These are phyloP conservation scores for Drosophila chauvacae DNA, from an alignment of 1,140 invertebrate species.

Conservation along the genomic window DNA sequence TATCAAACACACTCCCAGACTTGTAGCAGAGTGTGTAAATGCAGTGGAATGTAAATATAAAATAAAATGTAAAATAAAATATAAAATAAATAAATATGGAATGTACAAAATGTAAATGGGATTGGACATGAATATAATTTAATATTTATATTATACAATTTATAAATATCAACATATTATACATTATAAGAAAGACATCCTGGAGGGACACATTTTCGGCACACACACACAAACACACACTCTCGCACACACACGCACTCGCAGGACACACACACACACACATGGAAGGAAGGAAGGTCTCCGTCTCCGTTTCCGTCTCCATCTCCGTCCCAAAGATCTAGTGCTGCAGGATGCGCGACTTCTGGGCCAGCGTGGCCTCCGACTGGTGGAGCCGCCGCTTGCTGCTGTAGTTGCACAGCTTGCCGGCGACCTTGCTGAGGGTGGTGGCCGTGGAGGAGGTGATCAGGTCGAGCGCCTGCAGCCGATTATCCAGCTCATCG, in stretches of 20 bases:
- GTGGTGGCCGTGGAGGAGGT: conserved; percentile 72
- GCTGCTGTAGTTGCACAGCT: conserved; percentile 75
- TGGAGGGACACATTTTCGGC: not conserved
- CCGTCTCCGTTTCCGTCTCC: not conserved
- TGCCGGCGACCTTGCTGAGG: conserved; percentile 66
- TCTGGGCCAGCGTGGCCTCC: conserved; percentile 67
- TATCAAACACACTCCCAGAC: not conserved
- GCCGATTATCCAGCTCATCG: conserved; percentile 67
- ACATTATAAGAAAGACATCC: not conserved
- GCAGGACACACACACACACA: conserved; percentile 1
- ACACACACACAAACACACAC: not conserved
- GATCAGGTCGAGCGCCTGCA: conserved; percentile 68
- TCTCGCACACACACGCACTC: not conserved
- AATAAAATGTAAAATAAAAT: not conserved
- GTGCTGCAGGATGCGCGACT: conserved; percentile 69
- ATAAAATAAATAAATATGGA: not conserved
- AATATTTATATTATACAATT: not conserved
- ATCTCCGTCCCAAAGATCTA: conserved; percentile 13
- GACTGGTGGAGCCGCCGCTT: conserved; percentile 65
- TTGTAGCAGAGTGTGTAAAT: not conserved
- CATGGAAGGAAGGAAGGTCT: conserved; percentile 4
- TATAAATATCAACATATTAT: not conserved
- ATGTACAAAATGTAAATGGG: not conserved
- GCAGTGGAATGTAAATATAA: not conserved
- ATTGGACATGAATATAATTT: not conserved